Base-by-base conservation (phyloP, 2,888 invertebrate species). In the Andrena fulva region DNA sequence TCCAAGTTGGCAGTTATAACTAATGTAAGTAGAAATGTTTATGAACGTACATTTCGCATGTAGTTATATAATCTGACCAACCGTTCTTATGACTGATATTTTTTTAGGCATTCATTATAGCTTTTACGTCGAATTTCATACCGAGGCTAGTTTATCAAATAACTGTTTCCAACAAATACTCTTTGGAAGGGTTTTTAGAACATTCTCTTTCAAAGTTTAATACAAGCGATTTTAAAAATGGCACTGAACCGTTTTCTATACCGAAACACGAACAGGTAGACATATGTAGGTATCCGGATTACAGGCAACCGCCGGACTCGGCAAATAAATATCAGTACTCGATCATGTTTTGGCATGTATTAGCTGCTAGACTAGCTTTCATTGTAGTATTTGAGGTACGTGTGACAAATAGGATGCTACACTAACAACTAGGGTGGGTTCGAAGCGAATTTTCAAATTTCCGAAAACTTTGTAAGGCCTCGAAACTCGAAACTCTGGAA, bases 91-190 rank as follows among this genome's bases (percentile, higher is more conserved):
- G n/a, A 60, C 27, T 52, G 1, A 8, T 27, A 33, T 0, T 50
- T 87, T 94, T 95, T 20, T 94, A 99, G 99, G 99, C 98, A 35
- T 97, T 99, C 92, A 99, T 99, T 90, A 99, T 99, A 93, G 99
- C 99, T 8, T 98, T 99, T 94, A 99, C 99, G 3, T 99, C 99
- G 1, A 98, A 99, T 93, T 98, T 99, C 95, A 98, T 99, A 89
- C 99, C 99, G 5, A 96, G 97, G 16, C 94, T 98, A 80, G 97
- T 99, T 48, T 99, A 98, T 94, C 95, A 95, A 78, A 92, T 95
- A 8, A 91, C 94, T 1, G 95, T 96, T 78, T 96, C 96, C 27
- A 89, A 94, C n/a, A 95, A 96, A 91, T 95, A 95, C 16, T 95
- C 95, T 0, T 94, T 98, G 63, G 92, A 96, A 29, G 97, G 98